These are phyloP conservation scores for Dynastes tityus DNA, from an alignment of 2,888 invertebrate species.

Conservation along the genomic window DNA sequence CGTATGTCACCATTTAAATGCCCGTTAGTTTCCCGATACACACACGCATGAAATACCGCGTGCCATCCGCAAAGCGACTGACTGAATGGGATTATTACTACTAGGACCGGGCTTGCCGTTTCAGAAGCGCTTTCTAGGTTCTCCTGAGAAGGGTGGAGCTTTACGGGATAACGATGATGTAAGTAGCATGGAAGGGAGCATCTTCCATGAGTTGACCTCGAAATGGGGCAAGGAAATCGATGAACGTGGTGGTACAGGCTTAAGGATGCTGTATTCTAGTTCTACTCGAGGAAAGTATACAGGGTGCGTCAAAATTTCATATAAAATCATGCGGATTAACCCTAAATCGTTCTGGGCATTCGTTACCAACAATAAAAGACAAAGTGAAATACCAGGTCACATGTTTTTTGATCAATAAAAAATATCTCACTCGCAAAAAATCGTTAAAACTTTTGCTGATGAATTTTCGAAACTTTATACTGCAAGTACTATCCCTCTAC, in stretches of 20 bases:
- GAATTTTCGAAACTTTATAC: too few species aligned
- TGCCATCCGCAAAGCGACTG: background rate
- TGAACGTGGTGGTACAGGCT: background rate
- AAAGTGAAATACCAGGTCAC: too few species aligned
- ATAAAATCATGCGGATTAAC: too few species aligned
- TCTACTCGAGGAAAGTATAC: too few species aligned
- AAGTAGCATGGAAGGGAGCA: background rate
- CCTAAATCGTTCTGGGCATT: too few species aligned
- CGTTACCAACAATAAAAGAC: too few species aligned
- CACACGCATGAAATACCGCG: background rate
- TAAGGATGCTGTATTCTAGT: slow-evolving; percentile 3
- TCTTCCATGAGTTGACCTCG: background rate
- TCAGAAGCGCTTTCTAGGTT: background rate
- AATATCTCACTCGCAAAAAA: too few species aligned
- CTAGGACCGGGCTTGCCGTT: background rate
- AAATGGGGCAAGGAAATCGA: slow-evolving; percentile 6
- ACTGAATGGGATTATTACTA: background rate
- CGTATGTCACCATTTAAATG: slow-evolving; percentile 14
- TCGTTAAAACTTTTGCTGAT: too few species aligned
- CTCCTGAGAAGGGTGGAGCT: background rate
- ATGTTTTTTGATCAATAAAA: too few species aligned
- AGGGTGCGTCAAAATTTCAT: too few species aligned
- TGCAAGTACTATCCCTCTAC: too few species aligned
- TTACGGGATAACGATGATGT: background rate
- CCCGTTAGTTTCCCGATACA: background rate